phyloP scores from a whole-genome alignment of 2,888 invertebrate genomes.

The Byasa hedistus region DNA sequence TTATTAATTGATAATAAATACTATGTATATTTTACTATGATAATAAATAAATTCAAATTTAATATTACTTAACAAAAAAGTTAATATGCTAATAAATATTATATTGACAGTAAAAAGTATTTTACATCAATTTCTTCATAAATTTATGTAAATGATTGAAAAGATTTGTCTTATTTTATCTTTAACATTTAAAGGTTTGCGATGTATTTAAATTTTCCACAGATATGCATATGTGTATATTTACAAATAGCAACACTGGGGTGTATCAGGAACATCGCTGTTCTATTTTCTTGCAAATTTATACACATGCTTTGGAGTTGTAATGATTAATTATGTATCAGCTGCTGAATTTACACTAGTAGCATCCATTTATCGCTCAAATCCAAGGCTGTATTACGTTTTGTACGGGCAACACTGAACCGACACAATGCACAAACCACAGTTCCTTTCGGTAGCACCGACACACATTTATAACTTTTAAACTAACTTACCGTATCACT shows the following conservation, averaged over 20 bases:
- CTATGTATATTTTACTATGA: no score
- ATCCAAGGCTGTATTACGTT: slow-evolving; percentile 48
- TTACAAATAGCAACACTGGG: slow-evolving; percentile 63
- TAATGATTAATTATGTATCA: slow-evolving; percentile 39
- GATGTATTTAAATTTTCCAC: slow-evolving; percentile 6
- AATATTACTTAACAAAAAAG: no score
- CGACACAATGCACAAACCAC: slow-evolving; percentile 68
- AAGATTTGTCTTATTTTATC: not conserved
- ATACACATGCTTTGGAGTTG: slow-evolving; percentile 26
- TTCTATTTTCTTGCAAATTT: slow-evolving; percentile 31
- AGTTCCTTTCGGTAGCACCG: slow-evolving; percentile 61
- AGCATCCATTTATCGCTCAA: slow-evolving; percentile 49
- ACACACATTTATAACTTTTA: slow-evolving; percentile 43
- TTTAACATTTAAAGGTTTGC: not conserved
- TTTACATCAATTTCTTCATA: not conserved
- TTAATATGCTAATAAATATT: no score
- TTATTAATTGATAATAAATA: no score
- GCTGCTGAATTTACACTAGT: slow-evolving; percentile 40
- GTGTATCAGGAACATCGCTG: slow-evolving; percentile 41
- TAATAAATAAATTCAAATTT: no score
- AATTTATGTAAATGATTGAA: not conserved
- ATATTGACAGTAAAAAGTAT: no score
- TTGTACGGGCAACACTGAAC: slow-evolving; percentile 62
- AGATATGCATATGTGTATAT: slow-evolving; percentile 36
- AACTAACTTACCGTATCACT: slow-evolving; percentile 77